These are phyloP conservation scores for Noctua comes DNA, from an alignment of 2,888 invertebrate species.

Conservation along the genomic window DNA sequence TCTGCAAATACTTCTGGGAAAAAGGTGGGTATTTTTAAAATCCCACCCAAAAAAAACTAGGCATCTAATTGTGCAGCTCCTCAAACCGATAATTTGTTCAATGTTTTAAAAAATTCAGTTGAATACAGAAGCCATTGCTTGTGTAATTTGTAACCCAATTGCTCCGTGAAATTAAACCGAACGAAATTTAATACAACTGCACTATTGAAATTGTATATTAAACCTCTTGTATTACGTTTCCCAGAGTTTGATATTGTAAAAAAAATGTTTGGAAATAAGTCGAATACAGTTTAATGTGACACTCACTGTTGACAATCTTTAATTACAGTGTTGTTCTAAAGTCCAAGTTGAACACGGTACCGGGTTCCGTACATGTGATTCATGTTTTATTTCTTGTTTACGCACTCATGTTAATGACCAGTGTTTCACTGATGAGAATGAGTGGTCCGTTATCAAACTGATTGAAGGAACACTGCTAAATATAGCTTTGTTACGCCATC, in stretches of 20 bases:
- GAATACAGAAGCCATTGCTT: slow-evolving; percentile 5
- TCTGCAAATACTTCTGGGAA: slow-evolving; percentile 30
- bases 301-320: slow-evolving; percentile 46
- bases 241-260: slow-evolving; percentile 22
- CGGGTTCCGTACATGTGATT: slow-evolving; percentile 41
- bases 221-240: slow-evolving; percentile 45
- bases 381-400: slow-evolving; percentile 49
- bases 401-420: slow-evolving; percentile 34
- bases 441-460: slow-evolving; percentile 39
- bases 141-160: slow-evolving; percentile 39
- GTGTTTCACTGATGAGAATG: slow-evolving; percentile 28
- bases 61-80: neutral
- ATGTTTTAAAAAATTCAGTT: neutral
- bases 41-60: neutral
- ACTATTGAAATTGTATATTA: slow-evolving; percentile 49
- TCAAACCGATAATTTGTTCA: neutral
- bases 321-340: slow-evolving; percentile 48
- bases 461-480: slow-evolving; percentile 46
- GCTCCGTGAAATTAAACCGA: slow-evolving; percentile 41
- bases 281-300: slow-evolving; percentile 42
- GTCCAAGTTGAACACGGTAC: slow-evolving; percentile 46
- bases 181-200: slow-evolving; percentile 44
- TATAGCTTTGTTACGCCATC: slow-evolving; percentile 41
- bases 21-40: slow-evolving; percentile 13
- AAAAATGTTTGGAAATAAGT: slow-evolving; percentile 39